Evolutionary conservation across 1,140 invertebrate species (phyloP), one percentile per base, ranked within the genome.

Genomic region (Pachyrhynchus sulphureomaculatus): DNA sequence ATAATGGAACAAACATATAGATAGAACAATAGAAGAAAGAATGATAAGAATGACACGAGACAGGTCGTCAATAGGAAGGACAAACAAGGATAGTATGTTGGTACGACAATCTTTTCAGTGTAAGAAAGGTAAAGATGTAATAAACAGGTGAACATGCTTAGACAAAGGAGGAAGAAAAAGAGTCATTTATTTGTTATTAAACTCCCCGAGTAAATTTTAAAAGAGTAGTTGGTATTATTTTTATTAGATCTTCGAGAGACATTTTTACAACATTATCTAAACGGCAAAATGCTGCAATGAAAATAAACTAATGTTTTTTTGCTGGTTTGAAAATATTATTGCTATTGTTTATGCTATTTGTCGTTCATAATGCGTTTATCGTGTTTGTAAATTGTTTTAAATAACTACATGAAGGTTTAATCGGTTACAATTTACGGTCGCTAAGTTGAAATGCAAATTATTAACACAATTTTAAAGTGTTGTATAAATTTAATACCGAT

Each of bases 361-460:
- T 54, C 36, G 51, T 29, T 41, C 42, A 54, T 54, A 54, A 54
- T 54, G 51, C 51, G 37, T 54, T 54, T 54, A 54, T 54, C 51
- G 51, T 54, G 51, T 54, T 41, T 54, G 51, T 37, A 54, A 54
- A 54, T 54, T 54, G 51, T 42, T 42, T 26, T 15, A 54, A 37
- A 54, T 54, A 54, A 41, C 37, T 26, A 26, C 51, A 54, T 54
- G 51, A 54, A 36, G 36, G 36, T 54, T 54, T 54, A 54, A 54
- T 54, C 51, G 21, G 21, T 13, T 15, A 23, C 51, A 54, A 54
- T 54, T 54, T 54, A 54, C 37, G 21, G 36, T n/a, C 18, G 23
- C 39, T 41, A 54, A 54, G 51, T 24, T 21, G 51, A 41, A 54
- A 41, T 54, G 37, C 6, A 54, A 54, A 54, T 54, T 54, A 54